Base-by-base conservation (phyloP, 2,113 vertebrate genomes). In the Peucedramus taeniatus region DNA sequence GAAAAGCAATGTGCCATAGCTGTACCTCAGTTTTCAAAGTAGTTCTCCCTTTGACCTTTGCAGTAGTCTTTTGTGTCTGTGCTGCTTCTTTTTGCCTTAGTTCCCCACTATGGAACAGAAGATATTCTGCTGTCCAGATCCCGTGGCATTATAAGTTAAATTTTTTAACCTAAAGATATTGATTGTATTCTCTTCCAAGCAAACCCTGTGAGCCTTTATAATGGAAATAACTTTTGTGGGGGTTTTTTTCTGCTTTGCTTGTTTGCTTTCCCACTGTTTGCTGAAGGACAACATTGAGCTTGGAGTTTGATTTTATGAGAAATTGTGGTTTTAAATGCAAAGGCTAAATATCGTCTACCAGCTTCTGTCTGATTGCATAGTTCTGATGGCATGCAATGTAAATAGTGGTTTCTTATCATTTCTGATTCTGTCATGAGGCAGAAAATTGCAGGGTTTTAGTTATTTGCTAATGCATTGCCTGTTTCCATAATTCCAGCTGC, bases 381-480 rank as follows among this genome's bases (percentile, higher is more conserved):
- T 30, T 86, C 17, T 65, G 39, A 57, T 69, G 83, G 42, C 57
- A 75, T 7, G 37, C 47, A 76, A n/a, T 1, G 12, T 80, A 90
- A 93, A 90, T 42, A 71, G 63, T 21, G 59, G 11, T 57, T 91
- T 94, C 82, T 83, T 94, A 65, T 74, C 7, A 76, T 82, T 84
- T 88, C 42, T 92, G 91, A 40, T 75, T 93, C 57, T 92, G 72
- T 72, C 57, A 78, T 23, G 44, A 90, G 70, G 51, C 60, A 89
- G 66, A 93, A 93, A 89, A 95, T 84, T 89, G 47, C 42, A 80
- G 70, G 74, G 50, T 40, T 87, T 80, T 78, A 86, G 68, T 88
- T 88, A 56, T 83, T 89, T 70, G 59, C 47, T 83, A 83, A 89
- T 85, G 53, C 60, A 63, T 70, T 78, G 39, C 15, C 79, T 89